phyloP scores from a whole-genome alignment of 2,888 invertebrate genomes.

The Dione vanillae region DNA sequence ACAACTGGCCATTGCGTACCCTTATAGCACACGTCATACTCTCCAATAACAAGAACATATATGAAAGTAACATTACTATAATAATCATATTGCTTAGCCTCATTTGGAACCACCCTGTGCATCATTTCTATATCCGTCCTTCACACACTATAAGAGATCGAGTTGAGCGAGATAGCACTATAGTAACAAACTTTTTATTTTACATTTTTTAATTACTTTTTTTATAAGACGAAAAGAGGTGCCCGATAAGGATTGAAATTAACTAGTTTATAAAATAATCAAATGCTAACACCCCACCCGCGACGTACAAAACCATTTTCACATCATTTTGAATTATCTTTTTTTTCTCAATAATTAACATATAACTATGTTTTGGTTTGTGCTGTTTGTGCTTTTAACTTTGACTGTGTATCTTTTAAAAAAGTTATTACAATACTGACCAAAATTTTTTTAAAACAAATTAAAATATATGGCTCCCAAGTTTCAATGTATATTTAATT shows the following conservation, averaged over 20 bases:
- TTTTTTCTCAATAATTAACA: constrained; percentile 54
- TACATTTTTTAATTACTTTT: not conserved
- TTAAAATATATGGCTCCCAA: no score
- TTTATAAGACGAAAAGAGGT: not conserved
- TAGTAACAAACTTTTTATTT: not conserved
- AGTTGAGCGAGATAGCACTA: not conserved
- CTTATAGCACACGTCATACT: not conserved
- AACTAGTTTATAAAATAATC: constrained; percentile 25
- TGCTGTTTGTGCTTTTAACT: constrained; percentile 38
- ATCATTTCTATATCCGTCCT: not conserved
- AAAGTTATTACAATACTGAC: no score
- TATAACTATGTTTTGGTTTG: constrained; percentile 53
- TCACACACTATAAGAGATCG: not conserved
- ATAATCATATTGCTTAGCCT: not conserved
- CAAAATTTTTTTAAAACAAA: no score
- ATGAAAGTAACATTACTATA: constrained; percentile 19
- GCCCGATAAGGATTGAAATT: constrained; percentile 19
- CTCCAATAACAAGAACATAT: constrained; percentile 3
- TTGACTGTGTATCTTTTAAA: not conserved
- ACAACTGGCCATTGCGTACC: not conserved
- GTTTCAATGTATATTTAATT: no score
- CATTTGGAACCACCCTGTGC: constrained; percentile 10
- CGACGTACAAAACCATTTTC: constrained; percentile 65
- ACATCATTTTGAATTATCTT: constrained; percentile 53
- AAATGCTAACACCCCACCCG: constrained; percentile 15